phyloP scores from a whole-genome alignment of 2,797 vertebrate genomes.

The Setipinna tenuifilis region DNA sequence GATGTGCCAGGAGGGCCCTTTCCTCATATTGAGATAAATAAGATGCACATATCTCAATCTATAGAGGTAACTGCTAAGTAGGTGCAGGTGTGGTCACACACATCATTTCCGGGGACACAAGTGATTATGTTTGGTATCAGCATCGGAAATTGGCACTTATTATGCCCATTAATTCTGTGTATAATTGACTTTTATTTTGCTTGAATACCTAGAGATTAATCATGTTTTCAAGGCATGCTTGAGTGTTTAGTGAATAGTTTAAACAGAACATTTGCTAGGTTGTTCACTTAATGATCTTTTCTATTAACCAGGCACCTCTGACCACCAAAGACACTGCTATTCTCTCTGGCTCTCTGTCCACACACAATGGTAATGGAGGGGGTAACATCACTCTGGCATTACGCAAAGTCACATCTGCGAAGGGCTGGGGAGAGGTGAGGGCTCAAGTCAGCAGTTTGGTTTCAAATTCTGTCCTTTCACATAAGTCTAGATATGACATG shows the following conservation, averaged over 20 bases:
- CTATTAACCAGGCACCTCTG: conserved; percentile 84
- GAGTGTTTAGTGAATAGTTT: not conserved
- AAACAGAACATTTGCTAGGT: not conserved
- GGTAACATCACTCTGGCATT: conserved; percentile 91
- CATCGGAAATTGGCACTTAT: not conserved
- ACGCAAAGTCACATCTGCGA: conserved; percentile 90
- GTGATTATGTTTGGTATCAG: not conserved
- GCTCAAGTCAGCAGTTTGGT: not conserved
- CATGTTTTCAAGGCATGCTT: not conserved
- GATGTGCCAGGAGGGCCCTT: conserved; percentile 80
- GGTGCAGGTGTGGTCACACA: not conserved
- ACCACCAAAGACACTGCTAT: conserved; percentile 92
- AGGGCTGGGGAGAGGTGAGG: conserved; percentile 95
- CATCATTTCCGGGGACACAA: not conserved
- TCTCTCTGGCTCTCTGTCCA: conserved; percentile 95
- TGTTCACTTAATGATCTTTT: not conserved
- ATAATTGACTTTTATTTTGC: not conserved
- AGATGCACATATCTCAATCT: conserved; percentile 98
- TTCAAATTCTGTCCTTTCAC: not conserved
- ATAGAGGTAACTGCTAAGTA: conserved; percentile 83
- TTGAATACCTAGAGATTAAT: not conserved
- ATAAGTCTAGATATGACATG: conserved; percentile 28
- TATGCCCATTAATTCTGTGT: not conserved
- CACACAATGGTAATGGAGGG: conserved; percentile 97
- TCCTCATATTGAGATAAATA: conserved; percentile 96